Evolutionary conservation across 2,797 vertebrate genomes (phyloP), one percentile per base, ranked within the genome.

Genomic region (Onychomys torridus): DNA sequence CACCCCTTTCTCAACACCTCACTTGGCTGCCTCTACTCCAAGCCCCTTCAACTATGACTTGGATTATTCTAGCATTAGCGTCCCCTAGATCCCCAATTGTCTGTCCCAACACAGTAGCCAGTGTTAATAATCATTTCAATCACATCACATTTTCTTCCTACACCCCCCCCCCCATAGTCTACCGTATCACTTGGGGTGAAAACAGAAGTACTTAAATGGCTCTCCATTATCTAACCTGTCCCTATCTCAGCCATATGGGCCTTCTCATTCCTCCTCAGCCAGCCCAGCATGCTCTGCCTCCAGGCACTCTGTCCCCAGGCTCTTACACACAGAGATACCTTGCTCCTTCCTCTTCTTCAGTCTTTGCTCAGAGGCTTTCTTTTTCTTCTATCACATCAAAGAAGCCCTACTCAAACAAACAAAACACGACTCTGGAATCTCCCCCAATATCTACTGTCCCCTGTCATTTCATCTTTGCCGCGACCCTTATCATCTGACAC

Each of bases 211-310:
- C 13, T 63, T 76, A 27, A 25, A 7, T 7, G 75, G 23, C 21
- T 34, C 25, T 3, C 1, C 1, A 1, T 32, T 6, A 1, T 46
- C 29, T n/a, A 37, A n/a, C 37, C 49, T 87, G 69, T 12, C 6
- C 16, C 12, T 25, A 61, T 46, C 29, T 73, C 27, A n/a, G 76
- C 40, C 27, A 0, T 0, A 0, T 3, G 0, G 71, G 40, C 61
- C 61, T 34, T 29, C 63, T 14, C 0, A 0, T 17, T 25, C 10
- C 67, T 46, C 11, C 23, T 49, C 1, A 5, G 16, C 6, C 9
- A 12, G 73, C 65, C 12, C 59, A 12, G 91, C 9, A 4, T 17
- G 0, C 10, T 6, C 7, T 75, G 25, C 43, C 59, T 32, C 25
- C 79, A 78, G 75, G 43, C 12, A 46, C 29, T 23, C 61, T 43